These are phyloP conservation scores for Anhinga rufa DNA, from an alignment of 2,113 vertebrate species.

Conservation along the genomic window DNA sequence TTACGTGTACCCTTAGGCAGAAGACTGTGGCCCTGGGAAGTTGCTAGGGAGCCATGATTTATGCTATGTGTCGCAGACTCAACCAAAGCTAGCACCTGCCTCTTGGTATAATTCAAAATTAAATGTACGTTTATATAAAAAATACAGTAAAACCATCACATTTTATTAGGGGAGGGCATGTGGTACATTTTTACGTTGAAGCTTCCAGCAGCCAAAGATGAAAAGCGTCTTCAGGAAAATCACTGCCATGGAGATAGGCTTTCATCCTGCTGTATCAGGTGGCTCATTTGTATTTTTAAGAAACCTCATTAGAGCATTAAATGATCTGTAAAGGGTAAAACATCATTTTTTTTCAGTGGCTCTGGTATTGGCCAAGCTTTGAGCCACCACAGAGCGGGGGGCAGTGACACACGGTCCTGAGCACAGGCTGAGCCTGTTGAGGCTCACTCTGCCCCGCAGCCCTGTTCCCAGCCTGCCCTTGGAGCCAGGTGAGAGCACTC, in stretches of 20 bases:
- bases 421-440: not conserved
- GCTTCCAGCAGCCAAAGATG: conserved; percentile 37
- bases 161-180: conserved; percentile 38
- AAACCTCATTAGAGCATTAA: conserved; percentile 14
- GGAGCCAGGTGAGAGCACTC: fast-evolving
- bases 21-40: not conserved
- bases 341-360: not conserved
- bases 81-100: not conserved
- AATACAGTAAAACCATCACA: conserved; percentile 39
- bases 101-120: conserved; percentile 48
- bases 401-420: fast-evolving
- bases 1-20: conserved; percentile 3
- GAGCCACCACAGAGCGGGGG: not conserved
- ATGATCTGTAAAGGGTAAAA: conserved; percentile 47
- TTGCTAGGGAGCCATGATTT: not conserved
- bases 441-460: not conserved
- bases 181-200: conserved; percentile 17
- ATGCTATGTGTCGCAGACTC: not conserved
- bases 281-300: conserved; percentile 15
- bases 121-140: conserved; percentile 53
- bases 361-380: not conserved
- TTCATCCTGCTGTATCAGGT: not conserved
- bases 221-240: conserved; percentile 14
- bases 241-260: conserved; percentile 19
- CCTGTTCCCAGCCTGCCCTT: not conserved